Evolutionary conservation across 2,888 invertebrate genomes (phyloP), one percentile per base, ranked within the genome.

Genomic region (Ormia ochracea): DNA sequence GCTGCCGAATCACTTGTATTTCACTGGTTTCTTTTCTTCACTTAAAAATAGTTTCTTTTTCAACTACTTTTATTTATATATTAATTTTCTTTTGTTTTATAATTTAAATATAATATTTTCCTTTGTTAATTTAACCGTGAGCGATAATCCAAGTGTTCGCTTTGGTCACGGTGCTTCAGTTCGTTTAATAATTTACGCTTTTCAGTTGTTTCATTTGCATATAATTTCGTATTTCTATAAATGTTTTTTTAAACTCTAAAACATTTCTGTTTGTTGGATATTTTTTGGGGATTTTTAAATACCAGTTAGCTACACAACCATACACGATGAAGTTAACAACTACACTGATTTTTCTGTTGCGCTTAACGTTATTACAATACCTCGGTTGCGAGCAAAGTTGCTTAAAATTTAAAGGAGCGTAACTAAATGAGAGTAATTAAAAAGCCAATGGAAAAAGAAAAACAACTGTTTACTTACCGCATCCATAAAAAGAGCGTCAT

Each of bases 141-240:
- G 87, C 87, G 87, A 87, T 87, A 87, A 88, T 88, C 87, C 87
- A 87, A 84, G 83, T 83, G 87, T 83, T 87, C 87, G 87, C 87
- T 88, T 84, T 82, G 83, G 83, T 85, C 88, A 87, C 88, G 88
- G 86, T 82, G 78, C 83, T 84, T 83, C 84, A 84, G 65, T 28
- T 56, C 17, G 43, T 38, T 74, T 41, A 10, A 33, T 21, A 21
- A 58, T 63, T 78, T 61, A 31, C 61, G 21, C 41, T 59, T 50
- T 48, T 31, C 36, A 48, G 38, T 28, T 45, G 52, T 80, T 72
- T 63, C 38, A 31, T 73, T 45, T 26, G 9, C 28, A 23, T 36
- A 33, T 56, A 54, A 21, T 41, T 70, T 61, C 75, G 61, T 66
- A 69, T 70, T 33, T 79, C 52, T 54, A 2, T 52, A 6, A 26